These are phyloP conservation scores for Sebastes schlegelii DNA, from an alignment of 2,113 vertebrate genomes.

Conservation along the genomic window DNA sequence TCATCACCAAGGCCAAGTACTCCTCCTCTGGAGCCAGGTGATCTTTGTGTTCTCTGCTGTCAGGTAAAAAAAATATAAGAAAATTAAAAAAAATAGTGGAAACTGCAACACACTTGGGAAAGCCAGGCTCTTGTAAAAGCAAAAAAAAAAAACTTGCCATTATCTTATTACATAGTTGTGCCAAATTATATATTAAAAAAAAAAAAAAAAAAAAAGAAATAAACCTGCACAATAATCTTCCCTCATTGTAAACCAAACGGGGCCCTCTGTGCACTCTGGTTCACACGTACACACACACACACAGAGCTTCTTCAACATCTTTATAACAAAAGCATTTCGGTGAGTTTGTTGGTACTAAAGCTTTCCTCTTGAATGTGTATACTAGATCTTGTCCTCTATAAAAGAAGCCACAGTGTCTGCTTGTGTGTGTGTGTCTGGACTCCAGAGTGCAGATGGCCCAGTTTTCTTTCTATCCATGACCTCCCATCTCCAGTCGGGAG, in stretches of 20 bases:
- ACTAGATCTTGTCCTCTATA: conserved; percentile 70
- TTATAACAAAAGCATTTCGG: conserved; percentile 57
- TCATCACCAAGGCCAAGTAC: conserved; percentile 99
- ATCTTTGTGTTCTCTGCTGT: conserved; percentile 77
- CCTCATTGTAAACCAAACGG: conserved; percentile 80
- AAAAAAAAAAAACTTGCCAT: conserved; percentile 48
- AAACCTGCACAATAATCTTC: conserved; percentile 64
- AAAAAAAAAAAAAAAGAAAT: conserved; percentile 26
- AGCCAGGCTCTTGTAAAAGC: conserved; percentile 63
- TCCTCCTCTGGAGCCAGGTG: conserved; percentile 92
- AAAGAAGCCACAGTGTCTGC: conserved; percentile 57
- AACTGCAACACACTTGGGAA: conserved; percentile 63
- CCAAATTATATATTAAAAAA: conserved; percentile 70
- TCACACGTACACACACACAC: conserved; percentile 7
- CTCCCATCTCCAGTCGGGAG: conserved; percentile 43
- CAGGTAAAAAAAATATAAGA: conserved; percentile 65
- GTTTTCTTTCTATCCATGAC: conserved; percentile 43
- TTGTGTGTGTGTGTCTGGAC: conserved; percentile 51
- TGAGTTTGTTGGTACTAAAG: conserved; percentile 86
- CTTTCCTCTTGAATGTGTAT: conserved; percentile 84
- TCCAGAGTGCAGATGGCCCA: conserved; percentile 72
- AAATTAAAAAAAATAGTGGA: conserved; percentile 30
- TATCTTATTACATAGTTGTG: conserved; percentile 69
- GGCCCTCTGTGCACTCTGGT: conserved; percentile 68
- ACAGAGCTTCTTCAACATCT: conserved; percentile 60